phyloP scores from a whole-genome alignment of 2,797 vertebrate species.

The Tamandua tetradactyla region DNA sequence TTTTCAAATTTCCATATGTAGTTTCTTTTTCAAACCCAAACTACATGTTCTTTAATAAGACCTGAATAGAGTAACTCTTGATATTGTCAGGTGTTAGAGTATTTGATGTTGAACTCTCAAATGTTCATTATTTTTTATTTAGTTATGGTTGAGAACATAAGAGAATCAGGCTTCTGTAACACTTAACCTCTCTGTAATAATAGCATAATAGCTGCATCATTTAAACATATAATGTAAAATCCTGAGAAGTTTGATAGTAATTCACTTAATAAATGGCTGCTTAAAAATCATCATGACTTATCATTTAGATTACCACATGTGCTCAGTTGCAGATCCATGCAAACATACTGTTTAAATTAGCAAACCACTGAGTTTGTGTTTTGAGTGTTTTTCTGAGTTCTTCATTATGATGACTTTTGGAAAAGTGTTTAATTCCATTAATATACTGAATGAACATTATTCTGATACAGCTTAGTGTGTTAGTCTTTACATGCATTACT shows the following conservation, averaged over 20 bases:
- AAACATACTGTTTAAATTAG: slow-evolving; percentile 11
- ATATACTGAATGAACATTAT: background rate
- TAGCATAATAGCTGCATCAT: background rate
- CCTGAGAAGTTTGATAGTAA: slow-evolving; percentile 3
- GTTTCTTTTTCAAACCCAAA: slow-evolving; percentile 12
- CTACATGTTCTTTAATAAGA: background rate
- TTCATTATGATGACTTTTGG: background rate
- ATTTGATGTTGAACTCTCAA: background rate
- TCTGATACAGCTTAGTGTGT: background rate
- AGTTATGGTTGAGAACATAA: background rate
- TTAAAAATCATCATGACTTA: background rate
- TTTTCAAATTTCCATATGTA: background rate
- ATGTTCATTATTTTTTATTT: background rate
- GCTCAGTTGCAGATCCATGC: background rate
- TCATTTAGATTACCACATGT: background rate
- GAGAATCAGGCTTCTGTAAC: background rate
- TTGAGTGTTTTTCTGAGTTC: background rate
- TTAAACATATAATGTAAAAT: background rate
- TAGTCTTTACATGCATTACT: background rate
- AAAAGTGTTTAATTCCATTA: background rate
- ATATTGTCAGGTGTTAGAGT: background rate
- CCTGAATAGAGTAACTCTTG: background rate
- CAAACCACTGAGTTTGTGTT: background rate
- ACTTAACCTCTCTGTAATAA: background rate
- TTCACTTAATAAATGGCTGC: background rate